Evolutionary conservation across 2,113 vertebrate species (phyloP).

Genomic region (Sorex araneus): DNA sequence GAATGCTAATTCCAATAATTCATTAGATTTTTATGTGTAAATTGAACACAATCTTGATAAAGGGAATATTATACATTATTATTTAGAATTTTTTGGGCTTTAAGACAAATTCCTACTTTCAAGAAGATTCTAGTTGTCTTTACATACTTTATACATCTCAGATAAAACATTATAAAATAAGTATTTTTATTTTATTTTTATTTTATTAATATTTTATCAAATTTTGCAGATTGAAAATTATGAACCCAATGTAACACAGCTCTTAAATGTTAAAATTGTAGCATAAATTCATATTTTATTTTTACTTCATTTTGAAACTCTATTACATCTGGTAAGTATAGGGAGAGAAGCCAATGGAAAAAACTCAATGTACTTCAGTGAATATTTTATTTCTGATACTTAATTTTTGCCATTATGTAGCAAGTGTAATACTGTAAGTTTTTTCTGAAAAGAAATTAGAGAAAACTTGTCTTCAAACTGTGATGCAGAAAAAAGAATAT

Average conservation of each 20-base stretch:
- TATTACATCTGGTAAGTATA: not conserved
- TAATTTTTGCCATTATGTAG: constrained; percentile 12
- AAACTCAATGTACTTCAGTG: constrained; percentile 30
- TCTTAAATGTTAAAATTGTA: not conserved
- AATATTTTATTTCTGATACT: constrained; percentile 22
- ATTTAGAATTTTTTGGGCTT: not conserved
- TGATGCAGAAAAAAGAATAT: constrained; percentile 51
- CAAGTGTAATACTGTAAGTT: constrained; percentile 31
- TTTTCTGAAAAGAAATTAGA: constrained; percentile 59
- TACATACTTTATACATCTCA: not conserved
- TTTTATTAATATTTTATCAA: not conserved
- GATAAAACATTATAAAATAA: not conserved
- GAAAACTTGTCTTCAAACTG: constrained; percentile 59
- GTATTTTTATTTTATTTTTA: not conserved
- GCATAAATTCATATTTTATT: not conserved
- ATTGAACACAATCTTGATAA: not conserved
- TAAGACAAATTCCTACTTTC: not conserved
- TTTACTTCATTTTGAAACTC: not conserved
- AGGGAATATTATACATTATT: not conserved
- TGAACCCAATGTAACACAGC: not conserved
- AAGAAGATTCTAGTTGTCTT: not conserved
- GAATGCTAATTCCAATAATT: not conserved
- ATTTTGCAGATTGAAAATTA: not conserved
- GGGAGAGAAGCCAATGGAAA: not conserved
- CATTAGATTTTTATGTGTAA: constrained; percentile 20